Evolutionary conservation across 1,140 invertebrate species (phyloP), one percentile per base, ranked within the genome.

Genomic region (Pseudoatta argentina): DNA sequence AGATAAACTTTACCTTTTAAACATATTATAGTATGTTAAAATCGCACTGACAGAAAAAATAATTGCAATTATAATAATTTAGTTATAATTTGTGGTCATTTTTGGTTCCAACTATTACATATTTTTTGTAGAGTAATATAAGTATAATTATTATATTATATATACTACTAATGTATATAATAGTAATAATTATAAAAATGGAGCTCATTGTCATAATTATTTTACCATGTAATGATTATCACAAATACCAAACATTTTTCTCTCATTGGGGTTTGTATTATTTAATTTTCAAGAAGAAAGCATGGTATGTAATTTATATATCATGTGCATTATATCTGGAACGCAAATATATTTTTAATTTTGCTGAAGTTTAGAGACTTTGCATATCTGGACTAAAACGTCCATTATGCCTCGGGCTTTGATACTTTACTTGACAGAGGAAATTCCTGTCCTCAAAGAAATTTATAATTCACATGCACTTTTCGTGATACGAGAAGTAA

Each of bases 381-480:
- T 5, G 14, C 21, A 81, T 71, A 59, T 71, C 77, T 81, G 16
- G 77, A 55, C 66, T 57, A 55, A 71, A 69, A n/a, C 51, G 59
- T 81, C 63, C 63, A 55, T 57, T 78, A 69, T 57, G 21, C 10
- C 30, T 39, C 16, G 66, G 18, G 34, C 59, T 63, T 59, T 59
- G 64, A 69, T 69, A 57, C 10, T 81, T 44, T 21, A 14, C 34
- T 27, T 4, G 16, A 39, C 64, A 27, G 34, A 57, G 53, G 10
- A 44, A 71, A 44, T 59, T 71, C 5, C 48, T 16, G 30, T 21
- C 16, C 16, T 81, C 34, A 66, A 57, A 57, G 34, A 81, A 71
- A 71, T 71, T 81, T 69, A 81, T 81, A 71, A 81, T 71, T 81
- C 12, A 71, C 16, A 8, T 34, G 14, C 30, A 44, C 51, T 71